Conservation (phyloP, 1,140 invertebrate genomes). For the Brachionus asplanchnoidis region DNA sequence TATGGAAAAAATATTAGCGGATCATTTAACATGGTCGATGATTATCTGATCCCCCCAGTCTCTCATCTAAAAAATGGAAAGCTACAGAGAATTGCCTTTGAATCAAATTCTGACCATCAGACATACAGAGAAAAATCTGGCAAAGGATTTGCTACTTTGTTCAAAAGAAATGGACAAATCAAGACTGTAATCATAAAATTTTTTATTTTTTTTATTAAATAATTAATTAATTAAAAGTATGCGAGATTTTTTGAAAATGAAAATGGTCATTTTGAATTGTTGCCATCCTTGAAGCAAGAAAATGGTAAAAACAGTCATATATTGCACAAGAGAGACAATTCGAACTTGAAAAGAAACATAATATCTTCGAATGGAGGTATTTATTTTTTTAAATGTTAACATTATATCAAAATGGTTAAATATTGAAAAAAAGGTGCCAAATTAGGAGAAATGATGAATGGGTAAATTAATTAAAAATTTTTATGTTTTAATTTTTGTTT, state of each 20-base stretch:
- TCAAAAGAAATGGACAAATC: not conserved
- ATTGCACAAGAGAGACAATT: not conserved
- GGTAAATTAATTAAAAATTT: not conserved
- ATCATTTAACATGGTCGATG: not conserved
- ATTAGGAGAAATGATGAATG: not conserved
- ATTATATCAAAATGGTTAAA: not conserved
- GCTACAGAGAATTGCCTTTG: not conserved
- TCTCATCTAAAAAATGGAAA: not conserved
- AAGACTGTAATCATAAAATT: not conserved
- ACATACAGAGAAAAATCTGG: not conserved
- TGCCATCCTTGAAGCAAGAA: not conserved
- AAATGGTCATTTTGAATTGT: not conserved
- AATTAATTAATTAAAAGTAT: not conserved
- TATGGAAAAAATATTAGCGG: not conserved
- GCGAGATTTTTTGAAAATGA: not conserved
- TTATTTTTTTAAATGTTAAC: not conserved
- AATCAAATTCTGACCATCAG: not conserved
- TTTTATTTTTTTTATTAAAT: not conserved
- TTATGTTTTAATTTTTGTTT: not conserved
- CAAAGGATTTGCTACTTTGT: not conserved
- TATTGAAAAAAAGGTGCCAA: not conserved
- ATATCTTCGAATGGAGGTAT: not conserved
- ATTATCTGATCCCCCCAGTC: not conserved
- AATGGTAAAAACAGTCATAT: not conserved
- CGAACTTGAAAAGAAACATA: not conserved